These are phyloP conservation scores for Brienomyrus brachyistius DNA, from an alignment of 2,113 vertebrate genomes.

Conservation along the genomic window DNA sequence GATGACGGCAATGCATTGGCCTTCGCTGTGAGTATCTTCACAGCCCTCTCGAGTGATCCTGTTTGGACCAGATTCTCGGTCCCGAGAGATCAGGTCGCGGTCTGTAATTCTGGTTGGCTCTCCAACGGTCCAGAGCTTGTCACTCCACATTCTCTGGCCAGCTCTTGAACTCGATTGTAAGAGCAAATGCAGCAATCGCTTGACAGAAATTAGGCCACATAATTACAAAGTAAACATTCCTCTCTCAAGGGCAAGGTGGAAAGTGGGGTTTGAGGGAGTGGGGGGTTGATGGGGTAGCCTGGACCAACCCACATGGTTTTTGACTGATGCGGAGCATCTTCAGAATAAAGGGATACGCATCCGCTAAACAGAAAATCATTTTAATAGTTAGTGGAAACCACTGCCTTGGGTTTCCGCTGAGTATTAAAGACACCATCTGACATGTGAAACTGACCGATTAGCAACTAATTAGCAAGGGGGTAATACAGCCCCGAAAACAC, in stretches of 20 bases:
- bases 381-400: slow-evolving; percentile 25
- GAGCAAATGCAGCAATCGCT: slow-evolving; percentile 47
- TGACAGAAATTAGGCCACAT: slow-evolving; percentile 42
- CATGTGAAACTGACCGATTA: neutral
- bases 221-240: slow-evolving; percentile 51
- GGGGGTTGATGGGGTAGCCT: slow-evolving; percentile 49
- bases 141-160: slow-evolving; percentile 13
- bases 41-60: neutral
- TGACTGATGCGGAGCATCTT: slow-evolving; percentile 33
- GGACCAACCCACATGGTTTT: slow-evolving; percentile 40
- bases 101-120: neutral
- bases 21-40: neutral
- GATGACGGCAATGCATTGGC: neutral
- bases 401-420: neutral
- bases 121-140: neutral
- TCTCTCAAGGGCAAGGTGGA: slow-evolving; percentile 31
- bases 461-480: neutral
- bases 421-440: slow-evolving; percentile 8
- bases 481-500: neutral
- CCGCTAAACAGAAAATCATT: slow-evolving; percentile 19
- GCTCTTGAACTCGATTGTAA: slow-evolving; percentile 37
- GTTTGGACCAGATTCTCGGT: neutral
- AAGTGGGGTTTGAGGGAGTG: slow-evolving; percentile 15
- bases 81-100: neutral
- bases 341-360: slow-evolving; percentile 17